Evolutionary conservation across 2,113 vertebrate species (phyloP).

Genomic region (Varanus salvator): DNA sequence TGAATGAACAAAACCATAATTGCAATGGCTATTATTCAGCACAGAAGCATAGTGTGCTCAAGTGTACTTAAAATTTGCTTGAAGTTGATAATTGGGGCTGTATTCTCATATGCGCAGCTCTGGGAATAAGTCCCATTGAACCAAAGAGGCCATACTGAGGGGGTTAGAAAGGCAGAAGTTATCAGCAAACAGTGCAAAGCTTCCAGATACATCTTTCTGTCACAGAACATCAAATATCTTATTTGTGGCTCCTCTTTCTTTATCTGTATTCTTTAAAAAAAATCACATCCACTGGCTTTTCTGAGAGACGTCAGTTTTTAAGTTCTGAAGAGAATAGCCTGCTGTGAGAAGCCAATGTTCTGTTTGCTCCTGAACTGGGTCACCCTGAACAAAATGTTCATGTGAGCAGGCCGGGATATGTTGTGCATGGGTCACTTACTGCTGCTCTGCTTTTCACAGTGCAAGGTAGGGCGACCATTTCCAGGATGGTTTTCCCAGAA

Average conservation of each 20-base stretch:
- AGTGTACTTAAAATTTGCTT: no score
- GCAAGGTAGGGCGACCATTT: neutral
- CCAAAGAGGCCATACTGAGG: neutral
- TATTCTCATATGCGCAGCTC: neutral
- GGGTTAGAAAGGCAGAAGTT: neutral
- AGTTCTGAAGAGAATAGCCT: neutral
- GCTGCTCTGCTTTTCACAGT: neutral
- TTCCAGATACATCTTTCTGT: neutral
- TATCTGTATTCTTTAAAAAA: neutral
- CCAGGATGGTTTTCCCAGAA: neutral
- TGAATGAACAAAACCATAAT: no score
- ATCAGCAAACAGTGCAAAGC: neutral
- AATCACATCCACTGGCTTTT: neutral
- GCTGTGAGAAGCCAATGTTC: neutral
- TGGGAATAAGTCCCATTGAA: neutral
- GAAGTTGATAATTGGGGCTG: neutral
- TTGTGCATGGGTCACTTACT: no score
- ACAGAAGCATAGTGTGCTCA: no score
- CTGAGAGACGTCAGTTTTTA: neutral
- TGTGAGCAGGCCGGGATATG: neutral
- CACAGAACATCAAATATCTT: neutral
- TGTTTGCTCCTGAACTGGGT: neutral
- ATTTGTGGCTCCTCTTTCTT: neutral
- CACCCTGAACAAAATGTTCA: neutral
- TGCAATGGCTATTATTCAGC: no score